Evolutionary conservation across 2,113 vertebrate genomes (phyloP).

Genomic region (Malurus cyaneus): DNA sequence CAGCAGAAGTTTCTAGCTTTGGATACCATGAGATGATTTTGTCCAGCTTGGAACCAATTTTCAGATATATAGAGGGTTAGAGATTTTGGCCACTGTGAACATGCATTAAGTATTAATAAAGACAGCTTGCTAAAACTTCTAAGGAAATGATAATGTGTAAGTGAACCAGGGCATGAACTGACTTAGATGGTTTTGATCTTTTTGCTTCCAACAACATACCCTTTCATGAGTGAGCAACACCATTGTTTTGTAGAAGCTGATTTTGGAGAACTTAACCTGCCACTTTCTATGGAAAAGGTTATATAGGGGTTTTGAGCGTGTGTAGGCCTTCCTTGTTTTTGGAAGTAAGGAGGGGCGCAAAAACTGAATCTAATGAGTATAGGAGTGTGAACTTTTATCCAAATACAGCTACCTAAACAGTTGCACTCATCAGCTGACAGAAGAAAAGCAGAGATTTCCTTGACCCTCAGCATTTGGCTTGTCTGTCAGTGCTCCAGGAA

Average conservation of each 20-base stretch:
- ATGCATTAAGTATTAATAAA: neutral
- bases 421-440: neutral
- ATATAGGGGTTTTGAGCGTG: fast-evolving
- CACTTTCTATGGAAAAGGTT: neutral
- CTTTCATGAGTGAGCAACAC: neutral
- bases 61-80: neutral
- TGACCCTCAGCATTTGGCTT: neutral
- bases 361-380: neutral
- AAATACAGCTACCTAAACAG: neutral
- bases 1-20: neutral
- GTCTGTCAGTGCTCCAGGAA: neutral
- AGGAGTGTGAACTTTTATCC: neutral
- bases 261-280: neutral
- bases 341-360: neutral
- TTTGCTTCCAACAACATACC: neutral
- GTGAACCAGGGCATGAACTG: neutral
- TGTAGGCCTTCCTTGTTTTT: neutral
- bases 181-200: neutral
- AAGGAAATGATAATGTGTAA: neutral
- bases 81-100: neutral
- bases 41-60: neutral
- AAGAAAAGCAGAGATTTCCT: neutral
- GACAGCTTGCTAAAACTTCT: neutral
- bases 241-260: neutral
- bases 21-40: neutral